Evolutionary conservation across 2,888 invertebrate genomes (phyloP), one percentile per base, ranked within the genome.

Genomic region (Drosophila macrospina): DNA sequence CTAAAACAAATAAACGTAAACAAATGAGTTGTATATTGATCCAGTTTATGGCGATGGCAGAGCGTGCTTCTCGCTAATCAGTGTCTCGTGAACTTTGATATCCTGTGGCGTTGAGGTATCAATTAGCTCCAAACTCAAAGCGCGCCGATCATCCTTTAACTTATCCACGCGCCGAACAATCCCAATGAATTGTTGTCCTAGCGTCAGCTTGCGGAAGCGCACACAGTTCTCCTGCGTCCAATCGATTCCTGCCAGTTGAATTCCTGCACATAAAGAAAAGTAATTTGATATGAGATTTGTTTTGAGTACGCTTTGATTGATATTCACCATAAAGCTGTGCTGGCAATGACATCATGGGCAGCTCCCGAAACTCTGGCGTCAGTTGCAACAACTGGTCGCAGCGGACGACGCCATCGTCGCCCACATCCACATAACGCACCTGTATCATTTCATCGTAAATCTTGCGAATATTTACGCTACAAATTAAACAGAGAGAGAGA

Each of bases 51-150:
- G 57, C n/a, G 77, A 64, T 2, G 82, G 60, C 51, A 70, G 51
- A 57, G 95, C 95, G 77, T 94, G 93, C 16, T 94, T 93, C 89
- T 95, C 95, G 1, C 93, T 92, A 10, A 96, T 93, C 61, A 97
- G 92, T 80, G 94, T 92, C 69, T 94, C 93, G 82, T 95, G 94
- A 44, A 96, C 93, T 86, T 94, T 94, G 42, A 96, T 91, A 86
- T 96, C 96, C 37, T 94, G 93, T 5, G 93, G 93, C 0, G 94
- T 94, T 32, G 94, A 93, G 0, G 95, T 96, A 86, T 97, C 96
- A 59, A 96, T 94, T 37, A 97, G 93, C 80, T 94, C 93, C 60
- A 97, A 91, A 24, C 94, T 94, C 26, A 97, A 91, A 30, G 95
- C 92, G 0, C 93, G 94, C 65, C 95, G 95, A 7, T 91, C 93